A percentile compares a stretch with the other conserved stretches of the same genome.
phyloP scores from a whole-genome alignment of 2,113 vertebrate species.

The Ivindomyrus marchei region DNA sequence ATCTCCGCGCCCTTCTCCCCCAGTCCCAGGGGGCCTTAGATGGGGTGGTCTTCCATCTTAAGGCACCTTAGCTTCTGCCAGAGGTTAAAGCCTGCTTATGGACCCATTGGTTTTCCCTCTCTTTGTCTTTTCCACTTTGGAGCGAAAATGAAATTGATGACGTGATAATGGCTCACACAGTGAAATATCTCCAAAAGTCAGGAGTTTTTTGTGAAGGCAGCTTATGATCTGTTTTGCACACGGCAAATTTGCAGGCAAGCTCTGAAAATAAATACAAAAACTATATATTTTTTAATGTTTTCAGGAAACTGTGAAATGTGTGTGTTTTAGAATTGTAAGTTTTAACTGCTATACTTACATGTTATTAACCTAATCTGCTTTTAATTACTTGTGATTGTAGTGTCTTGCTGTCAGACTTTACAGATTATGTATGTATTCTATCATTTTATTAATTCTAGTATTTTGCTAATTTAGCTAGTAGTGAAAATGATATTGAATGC shows the following conservation, averaged over 20 bases:
- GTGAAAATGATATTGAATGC: background rate
- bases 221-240: background rate
- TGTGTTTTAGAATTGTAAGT: background rate
- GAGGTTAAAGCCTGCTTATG: constrained; percentile 29
- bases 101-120: constrained; percentile 6
- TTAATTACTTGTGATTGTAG: background rate
- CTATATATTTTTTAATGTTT: background rate
- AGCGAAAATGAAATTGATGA: background rate
- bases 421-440: background rate
- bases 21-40: constrained; percentile 23
- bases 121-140: background rate
- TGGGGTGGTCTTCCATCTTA: constrained; percentile 33
- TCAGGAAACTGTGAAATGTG: background rate
- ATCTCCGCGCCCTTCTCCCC: constrained; percentile 43
- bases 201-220: background rate
- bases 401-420: background rate
- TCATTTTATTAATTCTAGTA: background rate
- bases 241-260: background rate
- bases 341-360: background rate
- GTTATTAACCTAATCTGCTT: background rate
- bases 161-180: background rate
- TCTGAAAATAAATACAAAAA: background rate
- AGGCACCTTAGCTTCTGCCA: constrained; percentile 30
- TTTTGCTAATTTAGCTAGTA: background rate
- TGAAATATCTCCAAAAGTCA: background rate